phyloP scores from a whole-genome alignment of 2,888 invertebrate genomes.

The Rhagium mordax region DNA sequence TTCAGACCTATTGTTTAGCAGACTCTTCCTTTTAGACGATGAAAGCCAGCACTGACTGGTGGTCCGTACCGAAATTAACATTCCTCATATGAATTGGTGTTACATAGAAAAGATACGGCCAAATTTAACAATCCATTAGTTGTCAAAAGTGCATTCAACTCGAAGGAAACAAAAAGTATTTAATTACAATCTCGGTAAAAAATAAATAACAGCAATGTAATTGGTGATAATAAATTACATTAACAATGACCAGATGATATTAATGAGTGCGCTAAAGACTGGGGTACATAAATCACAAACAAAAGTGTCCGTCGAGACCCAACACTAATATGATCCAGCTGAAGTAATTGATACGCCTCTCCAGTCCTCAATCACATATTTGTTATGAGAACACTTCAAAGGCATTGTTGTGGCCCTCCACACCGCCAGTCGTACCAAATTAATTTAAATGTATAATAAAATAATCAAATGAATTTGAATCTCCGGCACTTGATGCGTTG shows the following conservation, averaged over 20 bases:
- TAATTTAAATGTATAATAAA: constrained; percentile 4
- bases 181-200: not conserved
- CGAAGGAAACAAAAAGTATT: not conserved
- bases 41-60: no score
- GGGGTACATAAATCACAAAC: constrained; percentile 20
- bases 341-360: constrained; percentile 27
- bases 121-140: not conserved
- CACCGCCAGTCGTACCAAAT: not conserved
- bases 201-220: constrained; percentile 11
- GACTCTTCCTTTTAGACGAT: no score
- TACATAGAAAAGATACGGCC: not conserved
- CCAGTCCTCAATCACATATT: constrained; percentile 11
- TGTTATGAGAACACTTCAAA: not conserved
- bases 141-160: constrained; percentile 20
- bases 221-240: constrained; percentile 13
- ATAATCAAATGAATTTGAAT: constrained; percentile 9
- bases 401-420: constrained; percentile 4
- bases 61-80: no score
- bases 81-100: not conserved
- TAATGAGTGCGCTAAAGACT: constrained; percentile 9
- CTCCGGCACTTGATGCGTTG: not conserved
- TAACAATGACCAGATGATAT: constrained; percentile 24
- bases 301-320: constrained; percentile 20
- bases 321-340: constrained; percentile 12
- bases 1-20: no score